Base-by-base conservation (phyloP, 2,797 vertebrate species). In the Anabacerthia variegaticeps region DNA sequence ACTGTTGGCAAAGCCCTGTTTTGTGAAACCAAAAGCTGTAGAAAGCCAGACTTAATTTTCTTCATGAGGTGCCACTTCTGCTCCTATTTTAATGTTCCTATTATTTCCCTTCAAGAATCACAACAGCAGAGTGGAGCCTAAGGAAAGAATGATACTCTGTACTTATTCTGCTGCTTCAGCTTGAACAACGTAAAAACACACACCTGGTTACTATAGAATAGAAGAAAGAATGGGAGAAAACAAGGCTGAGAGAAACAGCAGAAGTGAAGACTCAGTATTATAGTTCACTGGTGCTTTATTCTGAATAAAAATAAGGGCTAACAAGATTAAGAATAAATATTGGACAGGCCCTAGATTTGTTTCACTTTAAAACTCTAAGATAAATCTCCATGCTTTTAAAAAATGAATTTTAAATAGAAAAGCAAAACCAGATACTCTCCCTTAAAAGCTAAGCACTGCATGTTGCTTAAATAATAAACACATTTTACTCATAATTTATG, bases 401-500 rank as follows among this genome's bases (percentile, higher is more conserved):
- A 86, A 28, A 2, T 52, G 32, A 68, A 68, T 58, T 49, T 80
- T 49, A 49, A 71, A 58, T 51, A 43, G 22, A 81, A 48, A 81
- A 72, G 13, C 11, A 62, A n/a, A 80, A 86, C 9, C 1, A 2
- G n/a, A 84, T 41, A 28, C 1, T 1, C 14, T 59, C 39, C 21
- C 36, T 83, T 85, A 85, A 85, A 85, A 88, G 37, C n/a, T 34
- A 32, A 89, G 24, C 13, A 41, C 32, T 74, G 39, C 1, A 3
- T 41, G 17, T 68, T 86, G 54, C 27, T 88, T 89, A 68, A 92
- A 83, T 85, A 85, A 91, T 69, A 75, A 92, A 93, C 28, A 72
- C 20, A 48, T 88, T 89, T 86, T 69, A 66, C 11, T 79, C n/a
- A 59, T 39, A 55, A 90, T 54, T 93, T 75, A 91, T 44, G 56